Evolutionary conservation across 2,113 vertebrate genomes (phyloP).

Genomic region (Tretioscincus oriximinensis): DNA sequence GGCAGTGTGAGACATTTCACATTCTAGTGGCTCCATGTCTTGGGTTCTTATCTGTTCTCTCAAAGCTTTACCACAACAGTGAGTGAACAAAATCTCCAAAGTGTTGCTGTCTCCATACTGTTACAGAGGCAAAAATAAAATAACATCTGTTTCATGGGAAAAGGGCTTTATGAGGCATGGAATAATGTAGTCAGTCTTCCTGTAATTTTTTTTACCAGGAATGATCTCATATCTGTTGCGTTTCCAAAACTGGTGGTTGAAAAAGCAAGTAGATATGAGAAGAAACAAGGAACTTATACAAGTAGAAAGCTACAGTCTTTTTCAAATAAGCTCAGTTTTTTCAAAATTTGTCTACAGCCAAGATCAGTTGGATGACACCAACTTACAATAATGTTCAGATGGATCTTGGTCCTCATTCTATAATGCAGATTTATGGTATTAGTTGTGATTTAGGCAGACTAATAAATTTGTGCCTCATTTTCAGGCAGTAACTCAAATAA

Average conservation of each 20-base stretch:
- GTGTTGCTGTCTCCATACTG: conserved; percentile 51
- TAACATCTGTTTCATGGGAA: conserved; percentile 48
- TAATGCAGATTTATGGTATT: background rate
- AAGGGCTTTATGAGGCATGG: conserved; percentile 11
- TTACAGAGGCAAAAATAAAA: conserved; percentile 39
- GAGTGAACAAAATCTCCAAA: conserved; percentile 36
- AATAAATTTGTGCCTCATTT: too few relatives aligned
- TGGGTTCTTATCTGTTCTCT: conserved; percentile 60
- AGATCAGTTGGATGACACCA: conserved; percentile 60
- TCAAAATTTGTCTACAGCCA: conserved; percentile 33
- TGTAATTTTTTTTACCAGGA: conserved; percentile 38
- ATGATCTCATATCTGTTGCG: conserved; percentile 62
- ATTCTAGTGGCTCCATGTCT: conserved; percentile 54
- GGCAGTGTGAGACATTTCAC: conserved; percentile 32
- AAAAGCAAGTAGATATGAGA: conserved; percentile 42
- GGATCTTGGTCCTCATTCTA: conserved; percentile 4
- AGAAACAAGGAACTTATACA: background rate
- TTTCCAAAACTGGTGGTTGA: conserved; percentile 60
- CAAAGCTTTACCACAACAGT: conserved; percentile 43
- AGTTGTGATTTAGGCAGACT: background rate
- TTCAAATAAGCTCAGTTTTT: conserved; percentile 52
- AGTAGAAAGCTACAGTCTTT: conserved; percentile 73
- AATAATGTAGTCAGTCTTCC: conserved; percentile 33
- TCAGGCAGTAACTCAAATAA: too few relatives aligned
- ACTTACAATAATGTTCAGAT: conserved; percentile 52